Evolutionary conservation across 2,113 vertebrate genomes (phyloP).

Genomic region (Ardeotis arabs): DNA sequence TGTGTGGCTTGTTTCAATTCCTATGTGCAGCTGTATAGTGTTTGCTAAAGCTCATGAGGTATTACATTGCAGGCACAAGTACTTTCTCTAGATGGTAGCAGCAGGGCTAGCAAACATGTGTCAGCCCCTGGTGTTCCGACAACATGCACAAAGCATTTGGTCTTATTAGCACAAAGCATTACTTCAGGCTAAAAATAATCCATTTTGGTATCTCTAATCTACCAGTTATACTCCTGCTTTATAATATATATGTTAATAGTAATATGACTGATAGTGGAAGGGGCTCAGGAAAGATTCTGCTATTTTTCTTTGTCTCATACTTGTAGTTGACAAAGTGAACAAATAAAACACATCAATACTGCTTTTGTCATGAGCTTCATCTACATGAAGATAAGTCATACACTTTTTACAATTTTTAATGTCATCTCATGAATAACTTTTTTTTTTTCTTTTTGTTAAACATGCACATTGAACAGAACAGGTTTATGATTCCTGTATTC

Average conservation of each 20-base stretch:
- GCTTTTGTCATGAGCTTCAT: background rate
- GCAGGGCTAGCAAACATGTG: background rate
- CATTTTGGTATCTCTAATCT: constrained; percentile 4
- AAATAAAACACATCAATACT: background rate
- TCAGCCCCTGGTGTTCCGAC: constrained; percentile 10
- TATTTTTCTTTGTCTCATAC: background rate
- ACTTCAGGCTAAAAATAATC: constrained; percentile 17
- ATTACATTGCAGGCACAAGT: background rate
- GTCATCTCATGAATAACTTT: background rate
- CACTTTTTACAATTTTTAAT: background rate
- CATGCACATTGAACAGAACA: background rate
- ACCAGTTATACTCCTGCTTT: background rate
- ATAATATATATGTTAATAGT: background rate
- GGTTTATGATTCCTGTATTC: background rate
- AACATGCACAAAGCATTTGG: background rate
- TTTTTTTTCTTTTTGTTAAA: background rate
- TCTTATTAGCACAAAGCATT: constrained; percentile 19
- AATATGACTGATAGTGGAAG: background rate
- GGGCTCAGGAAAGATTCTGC: background rate
- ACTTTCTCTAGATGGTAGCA: background rate
- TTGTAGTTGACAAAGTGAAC: background rate
- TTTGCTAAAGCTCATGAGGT: constrained; percentile 7
- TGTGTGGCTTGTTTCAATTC: background rate
- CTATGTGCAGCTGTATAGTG: background rate
- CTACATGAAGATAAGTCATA: background rate